Percentiles rank a stretch among this genome's conserved stretches.
These are phyloP conservation scores for Aquatica leii DNA, from an alignment of 2,888 invertebrate genomes.

Conservation along the genomic window DNA sequence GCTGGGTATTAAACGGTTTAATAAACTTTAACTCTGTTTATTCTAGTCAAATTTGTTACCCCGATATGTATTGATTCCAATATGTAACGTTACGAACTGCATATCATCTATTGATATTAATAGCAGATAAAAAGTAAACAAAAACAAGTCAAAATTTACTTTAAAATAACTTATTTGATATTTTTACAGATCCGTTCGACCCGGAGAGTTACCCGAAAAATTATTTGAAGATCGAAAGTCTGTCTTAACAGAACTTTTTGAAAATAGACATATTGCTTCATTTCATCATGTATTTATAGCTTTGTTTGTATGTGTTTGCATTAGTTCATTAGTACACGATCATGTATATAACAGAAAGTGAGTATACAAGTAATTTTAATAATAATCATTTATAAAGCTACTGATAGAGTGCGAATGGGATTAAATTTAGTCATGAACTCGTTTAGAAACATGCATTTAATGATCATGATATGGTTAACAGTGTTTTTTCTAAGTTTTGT, in stretches of 20 bases:
- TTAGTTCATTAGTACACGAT: slow-evolving; percentile 77
- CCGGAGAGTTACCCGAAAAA: slow-evolving; percentile 64
- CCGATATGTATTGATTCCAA: too few relatives aligned
- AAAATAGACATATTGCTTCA: slow-evolving; percentile 79
- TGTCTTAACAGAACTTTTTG: slow-evolving; percentile 79
- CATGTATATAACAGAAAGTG: slow-evolving; percentile 78
- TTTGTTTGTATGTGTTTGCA: slow-evolving; percentile 74
- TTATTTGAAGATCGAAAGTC: slow-evolving; percentile 78
- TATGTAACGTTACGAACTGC: too few relatives aligned
- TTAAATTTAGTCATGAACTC: slow-evolving; percentile 67
- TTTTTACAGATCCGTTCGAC: slow-evolving; percentile 14
- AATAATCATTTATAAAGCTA: slow-evolving; percentile 20
- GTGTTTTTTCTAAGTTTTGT: slow-evolving; percentile 61
- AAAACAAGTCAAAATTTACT: too few relatives aligned
- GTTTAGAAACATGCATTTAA: slow-evolving; percentile 68
- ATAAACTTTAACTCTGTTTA: too few relatives aligned
- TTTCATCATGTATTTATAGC: slow-evolving; percentile 87
- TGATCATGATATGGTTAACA: slow-evolving; percentile 65
- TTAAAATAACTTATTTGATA: too few relatives aligned
- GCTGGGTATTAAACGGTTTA: too few relatives aligned
- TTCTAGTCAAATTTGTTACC: too few relatives aligned
- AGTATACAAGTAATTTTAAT: slow-evolving; percentile 55
- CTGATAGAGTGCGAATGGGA: slow-evolving; percentile 65
- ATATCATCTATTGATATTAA: too few relatives aligned
- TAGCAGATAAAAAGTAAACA: too few relatives aligned